Conservation (phyloP, 2,113 vertebrate species). For the Desmodus rotundus region DNA sequence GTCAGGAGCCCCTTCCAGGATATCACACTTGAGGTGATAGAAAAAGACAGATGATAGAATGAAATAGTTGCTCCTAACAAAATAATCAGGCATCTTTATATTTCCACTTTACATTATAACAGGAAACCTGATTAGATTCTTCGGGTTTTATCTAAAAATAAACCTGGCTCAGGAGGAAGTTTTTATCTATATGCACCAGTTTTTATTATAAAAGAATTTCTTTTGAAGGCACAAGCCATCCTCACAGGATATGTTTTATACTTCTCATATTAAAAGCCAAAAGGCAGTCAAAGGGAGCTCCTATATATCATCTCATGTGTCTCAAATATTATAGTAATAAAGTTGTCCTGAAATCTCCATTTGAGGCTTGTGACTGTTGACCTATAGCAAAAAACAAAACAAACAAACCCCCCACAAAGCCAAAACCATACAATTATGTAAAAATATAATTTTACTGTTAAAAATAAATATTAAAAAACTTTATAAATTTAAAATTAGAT, state of each 20-base stretch:
- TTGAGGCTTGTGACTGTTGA: neutral
- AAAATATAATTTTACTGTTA: neutral
- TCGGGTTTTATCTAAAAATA: slow-evolving; percentile 78
- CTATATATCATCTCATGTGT: neutral
- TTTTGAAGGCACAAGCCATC: neutral
- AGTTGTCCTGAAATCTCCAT: neutral
- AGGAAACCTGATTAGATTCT: slow-evolving; percentile 78
- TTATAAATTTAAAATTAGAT: slow-evolving; percentile 7
- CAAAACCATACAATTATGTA: neutral
- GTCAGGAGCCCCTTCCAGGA: slow-evolving; percentile 79
- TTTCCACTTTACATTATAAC: slow-evolving; percentile 81
- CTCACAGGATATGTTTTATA: neutral
- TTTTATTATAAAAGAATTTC: slow-evolving; percentile 48
- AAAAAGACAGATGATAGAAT: slow-evolving; percentile 82
- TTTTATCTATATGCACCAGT: neutral
- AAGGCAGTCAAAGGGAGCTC: neutral
- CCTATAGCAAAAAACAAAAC: neutral
- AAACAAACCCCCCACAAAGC: neutral
- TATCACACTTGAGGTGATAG: slow-evolving; percentile 78
- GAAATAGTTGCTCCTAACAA: slow-evolving; percentile 76
- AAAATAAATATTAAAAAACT: neutral
- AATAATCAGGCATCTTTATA: slow-evolving; percentile 83
- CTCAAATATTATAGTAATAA: neutral
- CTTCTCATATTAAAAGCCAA: neutral
- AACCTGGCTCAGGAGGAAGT: slow-evolving; percentile 47